Evolutionary conservation across 2,113 vertebrate genomes (phyloP), one percentile per base, ranked within the genome.

Genomic region (Saccopteryx bilineata): DNA sequence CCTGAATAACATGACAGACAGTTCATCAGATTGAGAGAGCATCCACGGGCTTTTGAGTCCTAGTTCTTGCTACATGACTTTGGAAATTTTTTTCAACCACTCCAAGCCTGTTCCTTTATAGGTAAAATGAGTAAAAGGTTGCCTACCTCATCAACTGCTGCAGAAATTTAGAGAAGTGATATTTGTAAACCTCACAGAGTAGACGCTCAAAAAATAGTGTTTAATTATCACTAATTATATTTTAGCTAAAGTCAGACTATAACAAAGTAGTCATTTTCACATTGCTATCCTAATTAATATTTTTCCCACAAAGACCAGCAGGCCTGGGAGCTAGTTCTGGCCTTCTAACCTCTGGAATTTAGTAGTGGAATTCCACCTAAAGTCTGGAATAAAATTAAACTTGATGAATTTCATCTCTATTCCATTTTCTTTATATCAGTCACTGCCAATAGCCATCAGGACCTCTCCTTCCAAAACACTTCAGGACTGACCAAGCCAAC

Each of bases 341-440:
- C 19, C 81, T 78, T 87, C 68, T 39, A 31, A 68, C 28, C 66
- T 80, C 85, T 69, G 33, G 9, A 94, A 72, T 74, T 78, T 63
- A 88, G 18, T 13, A 74, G 28, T 28, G n/a, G 9, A 95, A 85
- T 90, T 85, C 50, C 54, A 76, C 3, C 31, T 94, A 52, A 75
- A 78, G 4, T 56, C 31, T 58, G 28, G 39, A 94, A 88, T 96
- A 88, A 83, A 93, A 94, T 71, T 79, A 78, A 95, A 90, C 39
- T 31, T 78, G 78, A 86, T 87, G 60, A 7, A 4, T 54, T 87
- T 80, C 54, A 14, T 80, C 31, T 21, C 80, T 86, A 52, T 76
- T 58, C 54, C 61, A 21, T 84, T 63, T 76, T 68, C 63, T 95
- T 21, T 50, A 3, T 31, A 79, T 82, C 69, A 87, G 19, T 46